A percentile compares a stretch with the other conserved stretches of the same genome.
Evolutionary conservation across 1,140 invertebrate species (phyloP).

Genomic region (Drosophila auraria): DNA sequence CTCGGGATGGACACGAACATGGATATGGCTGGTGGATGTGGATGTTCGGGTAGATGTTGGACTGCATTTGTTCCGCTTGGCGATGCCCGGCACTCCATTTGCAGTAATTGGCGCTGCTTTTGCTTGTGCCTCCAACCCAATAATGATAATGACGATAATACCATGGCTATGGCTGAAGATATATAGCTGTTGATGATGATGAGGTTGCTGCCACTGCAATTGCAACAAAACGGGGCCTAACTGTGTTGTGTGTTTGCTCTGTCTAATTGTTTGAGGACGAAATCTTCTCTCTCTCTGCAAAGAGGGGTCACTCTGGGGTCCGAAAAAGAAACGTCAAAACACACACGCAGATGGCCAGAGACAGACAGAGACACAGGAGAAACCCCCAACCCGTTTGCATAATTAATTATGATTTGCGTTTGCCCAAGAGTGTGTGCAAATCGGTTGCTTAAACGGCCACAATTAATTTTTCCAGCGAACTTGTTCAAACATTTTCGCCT

Average conservation of each 20-base stretch:
- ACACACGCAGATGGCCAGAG: background rate
- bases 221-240: constrained; percentile 69
- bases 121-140: constrained; percentile 12
- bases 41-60: constrained; percentile 39
- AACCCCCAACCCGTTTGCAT: constrained; percentile 51
- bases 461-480: constrained; percentile 71
- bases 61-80: constrained; percentile 69
- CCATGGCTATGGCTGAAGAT: background rate
- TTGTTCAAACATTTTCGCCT: constrained; percentile 53
- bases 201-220: constrained; percentile 21
- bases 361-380: constrained; percentile 2
- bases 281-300: background rate
- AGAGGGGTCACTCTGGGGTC: constrained; percentile 6
- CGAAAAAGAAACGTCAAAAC: background rate
- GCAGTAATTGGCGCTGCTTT: constrained; percentile 73
- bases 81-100: constrained; percentile 75
- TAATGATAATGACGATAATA: constrained; percentile 38
- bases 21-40: constrained; percentile 14
- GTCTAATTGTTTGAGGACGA: constrained; percentile 55
- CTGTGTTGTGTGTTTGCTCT: constrained; percentile 57
- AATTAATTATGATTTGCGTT: constrained; percentile 71
- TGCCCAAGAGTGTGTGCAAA: constrained; percentile 39
- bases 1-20: constrained; percentile 32
- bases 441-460: constrained; percentile 59
- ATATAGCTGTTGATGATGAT: constrained; percentile 12